Evolutionary conservation across 2,888 invertebrate genomes (phyloP).

Genomic region (Phytoseiulus persimilis): DNA sequence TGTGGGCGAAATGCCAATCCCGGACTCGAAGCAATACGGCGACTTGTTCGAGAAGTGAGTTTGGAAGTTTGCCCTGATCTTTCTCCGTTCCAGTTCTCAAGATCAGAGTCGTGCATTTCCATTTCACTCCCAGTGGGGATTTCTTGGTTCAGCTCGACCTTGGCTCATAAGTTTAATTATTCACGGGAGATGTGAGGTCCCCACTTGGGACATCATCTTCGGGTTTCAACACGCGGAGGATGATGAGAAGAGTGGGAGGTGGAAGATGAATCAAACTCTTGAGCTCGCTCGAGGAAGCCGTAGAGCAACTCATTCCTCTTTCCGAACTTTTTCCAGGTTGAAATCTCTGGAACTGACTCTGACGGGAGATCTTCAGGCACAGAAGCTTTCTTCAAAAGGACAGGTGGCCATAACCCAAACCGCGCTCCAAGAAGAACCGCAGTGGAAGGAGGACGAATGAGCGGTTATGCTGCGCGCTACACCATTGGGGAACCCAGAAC

Average conservation of each 20-base stretch:
- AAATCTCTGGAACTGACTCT: neutral
- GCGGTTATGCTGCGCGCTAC: neutral
- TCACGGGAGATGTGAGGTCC: no score
- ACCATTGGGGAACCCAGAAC: no score
- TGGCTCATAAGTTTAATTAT: no score
- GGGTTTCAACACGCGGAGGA: no score
- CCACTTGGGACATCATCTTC: no score
- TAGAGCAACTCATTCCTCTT: neutral
- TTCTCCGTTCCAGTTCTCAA: no score
- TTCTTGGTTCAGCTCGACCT: no score
- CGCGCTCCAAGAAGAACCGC: slow-evolving; percentile 29
- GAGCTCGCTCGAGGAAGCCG: no score
- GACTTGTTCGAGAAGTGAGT: slow-evolving; percentile 17
- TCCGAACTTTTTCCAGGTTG: neutral
- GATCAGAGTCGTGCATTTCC: no score
- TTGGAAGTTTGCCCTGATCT: neutral
- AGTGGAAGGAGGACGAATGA: slow-evolving; percentile 19
- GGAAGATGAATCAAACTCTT: no score
- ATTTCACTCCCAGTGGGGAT: no score
- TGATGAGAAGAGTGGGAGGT: no score
- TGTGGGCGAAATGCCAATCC: neutral
- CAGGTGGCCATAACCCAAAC: neutral
- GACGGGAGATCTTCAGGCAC: neutral
- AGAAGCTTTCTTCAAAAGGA: neutral
- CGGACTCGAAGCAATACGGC: neutral